These are phyloP conservation scores for Agonum fuliginosum DNA, from an alignment of 2,888 invertebrate species.

Conservation along the genomic window DNA sequence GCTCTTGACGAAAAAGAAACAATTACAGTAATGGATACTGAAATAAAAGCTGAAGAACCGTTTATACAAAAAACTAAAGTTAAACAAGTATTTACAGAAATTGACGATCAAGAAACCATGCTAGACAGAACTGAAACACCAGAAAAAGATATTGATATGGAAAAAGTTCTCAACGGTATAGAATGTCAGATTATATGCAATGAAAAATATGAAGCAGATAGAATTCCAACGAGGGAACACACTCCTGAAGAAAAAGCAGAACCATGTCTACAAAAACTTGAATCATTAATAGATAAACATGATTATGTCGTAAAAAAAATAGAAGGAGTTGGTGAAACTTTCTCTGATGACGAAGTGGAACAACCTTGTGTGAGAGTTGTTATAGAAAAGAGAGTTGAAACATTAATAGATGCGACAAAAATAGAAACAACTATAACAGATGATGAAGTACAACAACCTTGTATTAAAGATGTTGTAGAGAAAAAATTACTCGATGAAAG, in stretches of 20 bases:
- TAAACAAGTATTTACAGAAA: slow-evolving; percentile 34
- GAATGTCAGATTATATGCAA: slow-evolving; percentile 46
- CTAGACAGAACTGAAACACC: slow-evolving; percentile 51
- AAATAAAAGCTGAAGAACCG: slow-evolving; percentile 25
- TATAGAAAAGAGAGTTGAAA: slow-evolving; percentile 17
- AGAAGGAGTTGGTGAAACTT: slow-evolving; percentile 1
- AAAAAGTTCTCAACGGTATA: slow-evolving; percentile 33
- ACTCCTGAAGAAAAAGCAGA: not conserved
- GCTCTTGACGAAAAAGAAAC: slow-evolving; percentile 59
- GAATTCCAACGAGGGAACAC: not conserved
- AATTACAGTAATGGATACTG: slow-evolving; percentile 59
- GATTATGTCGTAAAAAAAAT: slow-evolving; percentile 39
- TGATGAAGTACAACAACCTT: slow-evolving; percentile 52
- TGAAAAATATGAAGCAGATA: slow-evolving; percentile 6
- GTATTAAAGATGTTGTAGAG: slow-evolving; percentile 51
- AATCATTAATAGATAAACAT: slow-evolving; percentile 6
- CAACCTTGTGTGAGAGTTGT: slow-evolving; percentile 44
- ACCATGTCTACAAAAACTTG: slow-evolving; percentile 39
- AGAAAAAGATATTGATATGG: slow-evolving; percentile 14
- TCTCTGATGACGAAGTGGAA: slow-evolving; percentile 16
- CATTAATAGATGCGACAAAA: not conserved
- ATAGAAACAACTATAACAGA: slow-evolving; percentile 19
- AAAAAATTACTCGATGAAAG: slow-evolving; percentile 30
- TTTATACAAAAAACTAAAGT: slow-evolving; percentile 18
- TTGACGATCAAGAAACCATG: slow-evolving; percentile 58